phyloP scores from a whole-genome alignment of 2,888 invertebrate genomes.

The Drosophila mimetica region DNA sequence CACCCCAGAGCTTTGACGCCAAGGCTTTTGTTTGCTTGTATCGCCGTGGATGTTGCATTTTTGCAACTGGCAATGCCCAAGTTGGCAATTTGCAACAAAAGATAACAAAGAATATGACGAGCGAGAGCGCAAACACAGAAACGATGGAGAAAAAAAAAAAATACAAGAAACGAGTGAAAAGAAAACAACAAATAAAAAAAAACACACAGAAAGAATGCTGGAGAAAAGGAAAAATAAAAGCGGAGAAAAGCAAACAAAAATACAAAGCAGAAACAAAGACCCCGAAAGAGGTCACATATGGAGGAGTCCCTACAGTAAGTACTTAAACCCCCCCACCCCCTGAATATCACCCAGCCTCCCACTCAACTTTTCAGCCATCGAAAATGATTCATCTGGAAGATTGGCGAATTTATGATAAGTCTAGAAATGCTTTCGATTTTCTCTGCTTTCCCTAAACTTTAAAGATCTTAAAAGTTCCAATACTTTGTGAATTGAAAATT shows the following conservation, averaged over 20 bases:
- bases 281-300: conserved; percentile 45
- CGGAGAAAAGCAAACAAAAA: conserved; percentile 13
- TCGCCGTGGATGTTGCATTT: conserved; percentile 41
- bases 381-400: conserved; percentile 14
- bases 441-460: not conserved
- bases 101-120: conserved; percentile 57
- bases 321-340: not conserved
- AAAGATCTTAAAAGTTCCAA: not conserved
- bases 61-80: conserved; percentile 68
- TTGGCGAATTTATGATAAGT: not conserved
- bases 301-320: not conserved
- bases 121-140: conserved; percentile 1
- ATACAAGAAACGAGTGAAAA: conserved; percentile 13
- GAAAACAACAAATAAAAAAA: too few species aligned
- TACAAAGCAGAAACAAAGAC: conserved; percentile 14
- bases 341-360: not conserved
- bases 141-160: conserved; percentile 4
- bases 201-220: not conserved
- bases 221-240: not conserved
- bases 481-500: not conserved
- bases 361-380: not conserved
- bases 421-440: not conserved
- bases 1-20: conserved; percentile 78
- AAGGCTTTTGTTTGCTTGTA: conserved; percentile 59
- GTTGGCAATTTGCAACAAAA: conserved; percentile 78